Percentiles rank a stretch among this genome's conserved stretches.
Conservation (phyloP, 2,113 vertebrate species). For the Lycocorax pyrrhopterus region DNA sequence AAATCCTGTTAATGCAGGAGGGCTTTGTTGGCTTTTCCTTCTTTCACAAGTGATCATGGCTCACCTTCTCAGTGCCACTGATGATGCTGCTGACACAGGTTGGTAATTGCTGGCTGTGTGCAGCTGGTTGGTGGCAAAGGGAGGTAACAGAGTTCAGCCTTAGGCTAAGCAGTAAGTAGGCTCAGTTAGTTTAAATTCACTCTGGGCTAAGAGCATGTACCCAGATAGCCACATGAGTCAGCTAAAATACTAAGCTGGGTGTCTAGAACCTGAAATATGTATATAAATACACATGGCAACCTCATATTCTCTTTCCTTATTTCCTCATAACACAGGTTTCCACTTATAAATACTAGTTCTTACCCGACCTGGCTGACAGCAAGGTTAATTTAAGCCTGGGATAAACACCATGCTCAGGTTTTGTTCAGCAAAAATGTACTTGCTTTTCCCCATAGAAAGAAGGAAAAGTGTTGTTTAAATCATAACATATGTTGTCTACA, state of each 20-base stretch:
- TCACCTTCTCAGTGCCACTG: neutral
- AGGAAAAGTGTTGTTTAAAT: slow-evolving; percentile 32
- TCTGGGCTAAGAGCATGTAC: neutral
- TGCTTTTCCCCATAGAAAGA: neutral
- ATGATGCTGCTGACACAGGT: neutral
- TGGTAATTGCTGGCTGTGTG: neutral
- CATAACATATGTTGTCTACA: slow-evolving; percentile 39
- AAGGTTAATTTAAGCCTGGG: neutral
- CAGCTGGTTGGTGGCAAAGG: neutral
- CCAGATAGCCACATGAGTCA: neutral
- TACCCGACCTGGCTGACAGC: neutral
- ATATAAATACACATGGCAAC: neutral
- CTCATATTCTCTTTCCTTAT: neutral
- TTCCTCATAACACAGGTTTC: neutral
- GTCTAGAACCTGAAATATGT: neutral
- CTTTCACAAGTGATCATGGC: rapidly evolving
- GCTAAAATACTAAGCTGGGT: neutral
- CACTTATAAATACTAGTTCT: neutral
- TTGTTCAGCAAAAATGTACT: neutral
- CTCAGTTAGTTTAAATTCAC: neutral
- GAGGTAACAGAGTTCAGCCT: neutral
- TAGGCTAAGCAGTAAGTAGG: neutral
- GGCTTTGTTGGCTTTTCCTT: neutral
- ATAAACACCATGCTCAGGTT: neutral
- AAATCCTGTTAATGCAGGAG: neutral